Evolutionary conservation across 2,888 invertebrate species (phyloP).

Genomic region (Junonia oenone): DNA sequence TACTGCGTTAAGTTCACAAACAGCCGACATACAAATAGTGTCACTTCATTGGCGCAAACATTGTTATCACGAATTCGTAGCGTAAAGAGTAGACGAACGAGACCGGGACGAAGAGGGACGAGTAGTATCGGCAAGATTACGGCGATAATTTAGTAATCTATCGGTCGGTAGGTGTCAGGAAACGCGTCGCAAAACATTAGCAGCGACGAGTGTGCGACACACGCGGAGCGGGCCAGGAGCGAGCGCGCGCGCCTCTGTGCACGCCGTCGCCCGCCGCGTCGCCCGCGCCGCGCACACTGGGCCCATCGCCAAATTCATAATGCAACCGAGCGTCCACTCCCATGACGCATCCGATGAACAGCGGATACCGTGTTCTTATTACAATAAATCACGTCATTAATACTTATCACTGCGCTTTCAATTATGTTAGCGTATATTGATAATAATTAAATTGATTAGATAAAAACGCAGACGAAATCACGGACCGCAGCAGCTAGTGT

Average conservation of each 20-base stretch:
- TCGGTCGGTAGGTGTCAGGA: slow-evolving; percentile 33
- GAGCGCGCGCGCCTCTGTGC: slow-evolving; percentile 8
- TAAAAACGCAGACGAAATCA: too few species aligned
- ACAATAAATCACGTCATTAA: slow-evolving; percentile 26
- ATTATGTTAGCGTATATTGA: slow-evolving; percentile 25
- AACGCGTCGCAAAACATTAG: slow-evolving; percentile 31
- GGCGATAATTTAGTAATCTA: slow-evolving; percentile 38
- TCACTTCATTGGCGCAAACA: slow-evolving; percentile 32
- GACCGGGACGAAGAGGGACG: slow-evolving; percentile 30
- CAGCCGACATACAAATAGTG: slow-evolving; percentile 31
- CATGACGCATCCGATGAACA: slow-evolving; percentile 23
- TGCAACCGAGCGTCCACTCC: slow-evolving; percentile 28
- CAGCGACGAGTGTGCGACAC: slow-evolving; percentile 12
- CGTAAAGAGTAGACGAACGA: slow-evolving; percentile 32
- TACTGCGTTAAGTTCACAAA: slow-evolving; percentile 29
- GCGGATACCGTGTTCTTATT: slow-evolving; percentile 26
- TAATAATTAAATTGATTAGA: slow-evolving; percentile 6
- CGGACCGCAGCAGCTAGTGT: too few species aligned
- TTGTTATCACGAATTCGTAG: slow-evolving; percentile 35
- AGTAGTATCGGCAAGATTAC: slow-evolving; percentile 37
- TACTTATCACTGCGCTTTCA: slow-evolving; percentile 26
- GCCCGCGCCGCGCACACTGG: slow-evolving; percentile 26
- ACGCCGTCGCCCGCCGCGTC: slow-evolving; percentile 20
- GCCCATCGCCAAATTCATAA: slow-evolving; percentile 32
- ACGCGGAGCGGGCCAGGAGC: slow-evolving; percentile 15